Base-by-base conservation (phyloP, 2,888 invertebrate species). In the Osedax frankpressi region DNA sequence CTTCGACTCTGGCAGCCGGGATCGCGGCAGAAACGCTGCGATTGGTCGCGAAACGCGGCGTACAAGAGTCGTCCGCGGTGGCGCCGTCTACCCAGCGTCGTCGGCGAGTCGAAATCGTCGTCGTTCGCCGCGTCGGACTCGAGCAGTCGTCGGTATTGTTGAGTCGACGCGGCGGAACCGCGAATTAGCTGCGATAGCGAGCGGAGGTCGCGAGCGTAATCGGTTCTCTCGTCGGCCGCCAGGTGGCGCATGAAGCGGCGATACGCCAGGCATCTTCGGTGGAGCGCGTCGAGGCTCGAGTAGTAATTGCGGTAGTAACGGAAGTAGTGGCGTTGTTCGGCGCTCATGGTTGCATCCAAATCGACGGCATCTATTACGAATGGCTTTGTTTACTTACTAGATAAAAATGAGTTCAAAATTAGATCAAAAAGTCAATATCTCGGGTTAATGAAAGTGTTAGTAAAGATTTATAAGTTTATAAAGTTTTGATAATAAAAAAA, bases 281-380 rank as follows among this genome's bases (percentile, higher is more conserved):
- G 65, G 62, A 30, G 77, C 75, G 65, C 77, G 77, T 30, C 75
- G 78, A 27, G 76, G 70, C 28, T 75, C 77, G 14, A 73, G 73
- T n/a, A 78, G 79, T 62, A 78, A 80, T 63, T 91, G 91, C 81
- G 92, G 92, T 76, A 95, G 87, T 78, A 95, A 86, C 88, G 94
- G n/a, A n/a, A n/a, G n/a, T n/a, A n/a, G n/a, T n/a, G n/a, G n/a
- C n/a, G n/a, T n/a, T n/a, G n/a, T n/a, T n/a, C n/a, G n/a, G n/a
- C n/a, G n/a, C n/a, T n/a, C n/a, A n/a, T n/a, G n/a, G n/a, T n/a
- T n/a, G n/a, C n/a, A n/a, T n/a, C n/a, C n/a, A n/a, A n/a, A n/a
- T n/a, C n/a, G n/a, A n/a, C n/a, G n/a, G n/a, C n/a, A n/a, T n/a
- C n/a, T n/a, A n/a, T n/a, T n/a, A n/a, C n/a, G n/a, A n/a, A n/a